Base-by-base conservation (phyloP, 2,113 vertebrate genomes). In the Platichthys stellatus region DNA sequence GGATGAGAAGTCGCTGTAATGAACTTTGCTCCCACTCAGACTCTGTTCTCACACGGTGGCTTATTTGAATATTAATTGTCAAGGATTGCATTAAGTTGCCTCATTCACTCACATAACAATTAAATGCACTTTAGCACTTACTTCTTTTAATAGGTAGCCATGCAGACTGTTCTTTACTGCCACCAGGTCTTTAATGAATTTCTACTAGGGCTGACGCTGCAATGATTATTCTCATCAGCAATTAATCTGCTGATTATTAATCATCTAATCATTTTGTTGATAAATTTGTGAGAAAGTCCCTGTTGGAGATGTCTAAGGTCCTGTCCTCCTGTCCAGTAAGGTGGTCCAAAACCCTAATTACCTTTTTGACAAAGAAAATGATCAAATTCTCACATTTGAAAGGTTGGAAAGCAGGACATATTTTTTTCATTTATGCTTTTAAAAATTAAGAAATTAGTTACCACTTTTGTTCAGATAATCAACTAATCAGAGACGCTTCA, bases 1-100 rank as follows among this genome's bases (percentile, higher is more conserved):
- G 38, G 53, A 62, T 28, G 40, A 85, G 17, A 81, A 45, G 40
- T 62, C 57, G 6, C 60, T 28, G 7, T 61, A 8, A 68, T 76
- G 43, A 76, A 69, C 64, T 73, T 64, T 8, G 23, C 17, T 47
- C 58, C 31, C 23, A 43, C 51, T 53, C 51, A 53, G 45, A 49
- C 45, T 18, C 6, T 6, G 5, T 18, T 17, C 35, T 2, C 47
- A 9, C 57, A 31, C 24, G 11, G 15, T n/a, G 53, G 18, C n/a
- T 51, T 15, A 23, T 61, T 26, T 21, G 21, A 76, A 63, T 53
- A 28, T n/a, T 14, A 40, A 49, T 49, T 49, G 17, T 49, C 45
- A 49, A 49, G 45, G 45, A 31, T 31, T 31, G 31, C 13, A 40
- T 62, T 53, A 9, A 53, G 51, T 10, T 53, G 3, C 54, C 54